phyloP scores from a whole-genome alignment of 2,888 invertebrate genomes.

The Drosophila leonis region DNA sequence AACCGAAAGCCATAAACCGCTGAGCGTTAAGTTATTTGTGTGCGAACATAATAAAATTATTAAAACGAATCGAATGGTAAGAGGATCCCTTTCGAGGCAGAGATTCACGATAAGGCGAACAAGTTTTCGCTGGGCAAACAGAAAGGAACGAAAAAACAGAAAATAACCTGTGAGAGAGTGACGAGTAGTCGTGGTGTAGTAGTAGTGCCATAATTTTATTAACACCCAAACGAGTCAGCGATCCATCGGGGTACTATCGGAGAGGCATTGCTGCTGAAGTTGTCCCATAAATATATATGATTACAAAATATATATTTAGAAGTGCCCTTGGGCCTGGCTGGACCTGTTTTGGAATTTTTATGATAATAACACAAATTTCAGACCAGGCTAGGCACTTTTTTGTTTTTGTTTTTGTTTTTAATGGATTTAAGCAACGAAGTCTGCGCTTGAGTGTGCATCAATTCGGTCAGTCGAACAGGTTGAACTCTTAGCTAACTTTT shows the following conservation, averaged over 20 bases:
- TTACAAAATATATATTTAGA: slow-evolving; percentile 75
- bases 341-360: slow-evolving; percentile 72
- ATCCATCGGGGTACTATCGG: slow-evolving; percentile 35
- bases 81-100: slow-evolving; percentile 54
- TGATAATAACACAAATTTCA: slow-evolving; percentile 74
- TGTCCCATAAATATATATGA: slow-evolving; percentile 79
- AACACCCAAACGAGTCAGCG: slow-evolving; percentile 63
- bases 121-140: slow-evolving; percentile 33
- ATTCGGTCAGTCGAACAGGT: slow-evolving; percentile 78
- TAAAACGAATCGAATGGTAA: slow-evolving; percentile 69
- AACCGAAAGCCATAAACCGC: slow-evolving; percentile 55
- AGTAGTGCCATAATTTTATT: slow-evolving; percentile 69
- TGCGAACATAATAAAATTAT: slow-evolving; percentile 76
- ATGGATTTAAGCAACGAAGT: slow-evolving; percentile 21
- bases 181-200: slow-evolving; percentile 33
- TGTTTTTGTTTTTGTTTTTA: slow-evolving; percentile 38
- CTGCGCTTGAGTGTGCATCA: slow-evolving; percentile 61
- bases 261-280: slow-evolving; percentile 38
- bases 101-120: slow-evolving; percentile 54
- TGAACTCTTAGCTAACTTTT: slow-evolving; percentile 57
- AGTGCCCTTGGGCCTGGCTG: slow-evolving; percentile 34
- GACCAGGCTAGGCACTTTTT: slow-evolving; percentile 34
- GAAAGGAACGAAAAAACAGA: background rate
- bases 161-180: slow-evolving; percentile 31
- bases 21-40: slow-evolving; percentile 67